Percentiles rank a stretch among this genome's conserved stretches.
Conservation (phyloP, 1,140 invertebrate genomes). For the Patella vulgata region DNA sequence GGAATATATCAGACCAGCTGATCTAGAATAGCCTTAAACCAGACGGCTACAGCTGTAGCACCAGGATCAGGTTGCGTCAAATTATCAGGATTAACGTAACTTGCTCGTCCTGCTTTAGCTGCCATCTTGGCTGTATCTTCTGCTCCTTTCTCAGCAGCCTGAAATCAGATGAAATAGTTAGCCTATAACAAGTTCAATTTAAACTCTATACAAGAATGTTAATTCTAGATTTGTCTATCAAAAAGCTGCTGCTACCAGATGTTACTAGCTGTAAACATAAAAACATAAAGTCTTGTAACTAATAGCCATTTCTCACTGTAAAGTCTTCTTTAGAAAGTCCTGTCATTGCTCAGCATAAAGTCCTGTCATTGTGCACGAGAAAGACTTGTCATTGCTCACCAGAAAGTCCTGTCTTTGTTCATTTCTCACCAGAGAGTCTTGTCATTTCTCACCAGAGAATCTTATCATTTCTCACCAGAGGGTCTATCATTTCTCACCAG, state of each 20-base stretch:
- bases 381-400: neutral
- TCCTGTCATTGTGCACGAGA: neutral
- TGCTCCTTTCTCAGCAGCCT: slow-evolving; percentile 67
- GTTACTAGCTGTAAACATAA: too few relatives aligned
- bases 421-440: neutral
- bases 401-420: neutral
- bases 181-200: neutral
- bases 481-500: too few relatives aligned
- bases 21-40: slow-evolving; percentile 71
- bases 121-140: slow-evolving; percentile 71
- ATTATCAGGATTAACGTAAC: slow-evolving; percentile 63
- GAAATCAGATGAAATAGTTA: slow-evolving; percentile 48
- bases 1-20: slow-evolving; percentile 7
- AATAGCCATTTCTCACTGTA: too few relatives aligned
- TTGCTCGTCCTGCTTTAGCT: slow-evolving; percentile 69
- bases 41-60: slow-evolving; percentile 73
- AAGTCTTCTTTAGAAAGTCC: too few relatives aligned
- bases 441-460: slow-evolving; percentile 23
- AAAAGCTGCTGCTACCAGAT: too few relatives aligned
- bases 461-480: neutral
- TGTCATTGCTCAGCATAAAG: too few relatives aligned
- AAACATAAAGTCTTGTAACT: too few relatives aligned
- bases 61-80: slow-evolving; percentile 73
- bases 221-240: too few relatives aligned
- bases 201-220: neutral